Evolutionary conservation across 2,113 vertebrate species (phyloP).

Genomic region (Ranitomeya imitator): DNA sequence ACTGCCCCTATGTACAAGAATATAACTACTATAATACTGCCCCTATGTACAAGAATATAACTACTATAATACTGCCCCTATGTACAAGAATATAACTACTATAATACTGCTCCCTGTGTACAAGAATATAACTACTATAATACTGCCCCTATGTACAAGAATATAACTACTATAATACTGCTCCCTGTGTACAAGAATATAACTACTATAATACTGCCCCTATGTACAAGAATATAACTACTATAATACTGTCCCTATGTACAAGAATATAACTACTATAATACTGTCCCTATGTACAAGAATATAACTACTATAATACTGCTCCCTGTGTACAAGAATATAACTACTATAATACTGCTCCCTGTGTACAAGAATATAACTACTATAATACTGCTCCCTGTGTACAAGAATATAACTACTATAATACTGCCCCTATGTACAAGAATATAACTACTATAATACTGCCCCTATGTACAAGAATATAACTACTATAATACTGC

Average conservation of each 20-base stretch:
- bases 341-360: neutral
- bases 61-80: neutral
- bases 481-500: neutral
- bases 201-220: neutral
- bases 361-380: neutral
- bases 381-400: no score
- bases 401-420: no score
- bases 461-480: neutral
- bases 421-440: neutral
- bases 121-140: no score
- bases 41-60: no score
- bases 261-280: no score
- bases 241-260: no score
- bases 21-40: neutral
- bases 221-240: neutral
- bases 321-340: no score
- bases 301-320: neutral
- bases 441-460: neutral
- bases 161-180: neutral
- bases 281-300: neutral
- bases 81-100: neutral
- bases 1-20: neutral
- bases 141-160: neutral
- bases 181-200: no score
- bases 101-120: no score